These are phyloP conservation scores for Anagrus nilaparvatae DNA, from an alignment of 1,140 invertebrate species.

Conservation along the genomic window DNA sequence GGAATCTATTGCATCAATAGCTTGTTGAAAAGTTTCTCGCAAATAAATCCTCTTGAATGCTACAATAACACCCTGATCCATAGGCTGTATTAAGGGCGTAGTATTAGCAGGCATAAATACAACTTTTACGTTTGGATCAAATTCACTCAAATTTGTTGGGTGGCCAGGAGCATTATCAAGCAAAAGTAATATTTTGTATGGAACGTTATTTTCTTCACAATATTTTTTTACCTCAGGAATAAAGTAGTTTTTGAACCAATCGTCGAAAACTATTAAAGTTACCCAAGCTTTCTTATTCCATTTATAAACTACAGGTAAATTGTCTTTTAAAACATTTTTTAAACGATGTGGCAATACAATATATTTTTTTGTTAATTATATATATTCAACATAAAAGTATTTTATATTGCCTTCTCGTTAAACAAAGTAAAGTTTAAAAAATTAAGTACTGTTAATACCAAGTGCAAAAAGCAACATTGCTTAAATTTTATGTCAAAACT, in stretches of 20 bases:
- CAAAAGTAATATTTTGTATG: conserved; percentile 37
- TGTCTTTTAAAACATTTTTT: conserved; percentile 29
- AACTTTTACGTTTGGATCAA: conserved; percentile 33
- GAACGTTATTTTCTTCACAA: conserved; percentile 26
- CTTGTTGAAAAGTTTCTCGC: conserved; percentile 15
- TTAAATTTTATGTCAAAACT: too few relatives aligned
- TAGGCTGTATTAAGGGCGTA: conserved; percentile 38
- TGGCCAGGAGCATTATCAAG: conserved; percentile 39
- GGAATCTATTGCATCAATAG: conserved; percentile 16
- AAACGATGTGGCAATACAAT: too few relatives aligned
- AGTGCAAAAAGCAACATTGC: too few relatives aligned
- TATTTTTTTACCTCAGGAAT: conserved; percentile 23
- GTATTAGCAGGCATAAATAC: conserved; percentile 38
- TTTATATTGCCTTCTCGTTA: too few relatives aligned
- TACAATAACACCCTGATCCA: conserved; percentile 38
- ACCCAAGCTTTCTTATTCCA: conserved; percentile 37
- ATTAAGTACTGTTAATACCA: too few relatives aligned
- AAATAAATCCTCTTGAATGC: too few relatives aligned
- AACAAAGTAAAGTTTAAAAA: too few relatives aligned
- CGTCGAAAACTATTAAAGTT: conserved; percentile 30
- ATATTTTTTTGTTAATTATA: too few relatives aligned
- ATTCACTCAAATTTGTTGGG: conserved; percentile 18
- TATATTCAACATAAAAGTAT: too few relatives aligned
- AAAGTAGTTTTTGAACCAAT: conserved; percentile 26
- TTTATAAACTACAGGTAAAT: conserved; percentile 34